Evolutionary conservation across 2,797 vertebrate species (phyloP).

Genomic region (Carcharodon carcharias): DNA sequence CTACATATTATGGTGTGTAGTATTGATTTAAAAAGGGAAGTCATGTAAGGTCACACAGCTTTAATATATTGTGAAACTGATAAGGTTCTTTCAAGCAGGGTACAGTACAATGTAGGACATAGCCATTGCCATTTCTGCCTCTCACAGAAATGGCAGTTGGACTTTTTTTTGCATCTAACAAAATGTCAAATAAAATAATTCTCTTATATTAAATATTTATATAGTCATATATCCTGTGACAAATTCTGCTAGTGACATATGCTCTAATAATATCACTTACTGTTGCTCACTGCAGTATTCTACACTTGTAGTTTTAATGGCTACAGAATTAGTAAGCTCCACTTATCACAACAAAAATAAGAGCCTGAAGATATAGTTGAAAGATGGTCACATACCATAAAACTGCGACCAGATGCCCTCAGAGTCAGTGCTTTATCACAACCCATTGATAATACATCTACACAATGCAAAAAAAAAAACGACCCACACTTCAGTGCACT

Average conservation of each 20-base stretch:
- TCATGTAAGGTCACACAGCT: neutral
- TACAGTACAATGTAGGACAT: neutral
- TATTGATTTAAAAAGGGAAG: neutral
- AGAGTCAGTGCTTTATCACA: neutral
- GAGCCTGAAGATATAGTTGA: neutral
- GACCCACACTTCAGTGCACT: neutral
- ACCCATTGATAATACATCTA: neutral
- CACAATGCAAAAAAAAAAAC: neutral
- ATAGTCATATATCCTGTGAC: neutral
- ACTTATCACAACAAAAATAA: constrained; percentile 7
- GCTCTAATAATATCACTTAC: neutral
- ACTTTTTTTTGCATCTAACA: constrained; percentile 5
- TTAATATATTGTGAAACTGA: constrained; percentile 4
- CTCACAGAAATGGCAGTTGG: neutral
- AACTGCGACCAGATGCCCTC: neutral
- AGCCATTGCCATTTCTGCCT: neutral
- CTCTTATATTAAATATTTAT: neutral
- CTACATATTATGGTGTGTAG: neutral
- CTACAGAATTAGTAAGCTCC: neutral
- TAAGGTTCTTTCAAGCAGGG: neutral
- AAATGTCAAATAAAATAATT: constrained; percentile 13
- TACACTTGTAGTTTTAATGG: neutral
- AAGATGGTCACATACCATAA: neutral
- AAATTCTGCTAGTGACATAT: neutral
- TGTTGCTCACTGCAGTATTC: neutral